These are phyloP conservation scores for Stegophylla sp. DNA, from an alignment of 2,888 invertebrate species.

Conservation along the genomic window DNA sequence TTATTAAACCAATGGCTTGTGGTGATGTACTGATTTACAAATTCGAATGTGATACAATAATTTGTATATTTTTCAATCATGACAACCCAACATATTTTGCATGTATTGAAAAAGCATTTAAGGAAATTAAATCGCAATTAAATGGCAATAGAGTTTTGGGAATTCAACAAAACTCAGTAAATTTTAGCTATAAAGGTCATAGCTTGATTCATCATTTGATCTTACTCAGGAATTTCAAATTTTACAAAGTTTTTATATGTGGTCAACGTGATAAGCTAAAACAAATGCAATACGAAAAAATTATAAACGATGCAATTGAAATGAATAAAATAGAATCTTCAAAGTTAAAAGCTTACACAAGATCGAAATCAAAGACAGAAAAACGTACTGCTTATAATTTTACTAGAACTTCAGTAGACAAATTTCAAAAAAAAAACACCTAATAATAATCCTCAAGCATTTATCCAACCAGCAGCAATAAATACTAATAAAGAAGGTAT, in stretches of 20 bases:
- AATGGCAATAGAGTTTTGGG: constrained; percentile 32
- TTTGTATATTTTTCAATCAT: constrained; percentile 35
- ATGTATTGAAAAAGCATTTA: constrained; percentile 21
- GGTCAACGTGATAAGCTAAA: constrained; percentile 8
- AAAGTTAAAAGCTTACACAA: not conserved
- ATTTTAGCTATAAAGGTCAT: not conserved
- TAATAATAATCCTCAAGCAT: too few relatives aligned
- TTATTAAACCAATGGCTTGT: constrained; percentile 25
- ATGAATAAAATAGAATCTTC: not conserved
- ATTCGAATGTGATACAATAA: constrained; percentile 6
- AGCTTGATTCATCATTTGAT: not conserved
- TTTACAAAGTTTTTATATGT: constrained; percentile 48
- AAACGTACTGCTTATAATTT: too few relatives aligned
- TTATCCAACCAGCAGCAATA: too few relatives aligned
- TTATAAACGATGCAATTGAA: not conserved
- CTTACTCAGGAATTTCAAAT: not conserved
- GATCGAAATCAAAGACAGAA: not conserved
- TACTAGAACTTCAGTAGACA: not conserved
- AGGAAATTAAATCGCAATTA: constrained; percentile 14
- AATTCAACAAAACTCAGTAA: not conserved
- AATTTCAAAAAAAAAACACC: not conserved
- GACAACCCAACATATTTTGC: not conserved
- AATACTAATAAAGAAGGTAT: too few relatives aligned
- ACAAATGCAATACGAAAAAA: not conserved
- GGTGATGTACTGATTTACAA: constrained; percentile 18